Percentiles rank a stretch among this genome's conserved stretches.
Conservation (phyloP, 2,888 invertebrate species). For the Ormia ochracea region DNA sequence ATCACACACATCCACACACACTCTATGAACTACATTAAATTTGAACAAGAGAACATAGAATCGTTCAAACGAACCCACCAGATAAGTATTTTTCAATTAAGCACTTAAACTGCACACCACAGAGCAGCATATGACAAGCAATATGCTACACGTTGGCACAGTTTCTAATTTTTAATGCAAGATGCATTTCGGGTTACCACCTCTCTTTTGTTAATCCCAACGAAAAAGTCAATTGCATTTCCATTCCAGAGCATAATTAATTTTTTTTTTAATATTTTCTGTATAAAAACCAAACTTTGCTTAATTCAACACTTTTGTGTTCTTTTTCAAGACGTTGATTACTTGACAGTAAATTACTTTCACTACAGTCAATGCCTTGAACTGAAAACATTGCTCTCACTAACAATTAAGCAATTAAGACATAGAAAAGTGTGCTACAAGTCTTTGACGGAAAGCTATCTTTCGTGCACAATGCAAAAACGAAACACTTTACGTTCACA, state of each 20-base stretch:
- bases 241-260: not conserved
- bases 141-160: not conserved
- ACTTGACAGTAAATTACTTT: constrained; percentile 45
- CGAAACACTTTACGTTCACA: not conserved
- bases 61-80: not conserved
- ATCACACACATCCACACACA: too few species aligned
- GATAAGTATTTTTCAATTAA: not conserved
- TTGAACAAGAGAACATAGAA: not conserved
- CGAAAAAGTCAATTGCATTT: not conserved
- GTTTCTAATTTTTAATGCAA: constrained; percentile 1
- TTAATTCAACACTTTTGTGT: constrained; percentile 3
- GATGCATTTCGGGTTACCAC: too few species aligned
- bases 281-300: not conserved
- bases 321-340: constrained; percentile 10
- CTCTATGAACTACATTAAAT: too few species aligned
- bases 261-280: not conserved
- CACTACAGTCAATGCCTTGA: constrained; percentile 57
- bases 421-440: constrained; percentile 51
- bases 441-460: constrained; percentile 27
- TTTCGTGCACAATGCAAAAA: not conserved
- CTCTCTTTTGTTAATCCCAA: not conserved
- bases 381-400: constrained; percentile 60
- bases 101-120: not conserved
- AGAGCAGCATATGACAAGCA: not conserved
- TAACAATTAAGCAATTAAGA: constrained; percentile 61